A percentile compares a stretch with the other conserved stretches of the same genome.
phyloP scores from a whole-genome alignment of 2,888 invertebrate species.

The Thera britannica region DNA sequence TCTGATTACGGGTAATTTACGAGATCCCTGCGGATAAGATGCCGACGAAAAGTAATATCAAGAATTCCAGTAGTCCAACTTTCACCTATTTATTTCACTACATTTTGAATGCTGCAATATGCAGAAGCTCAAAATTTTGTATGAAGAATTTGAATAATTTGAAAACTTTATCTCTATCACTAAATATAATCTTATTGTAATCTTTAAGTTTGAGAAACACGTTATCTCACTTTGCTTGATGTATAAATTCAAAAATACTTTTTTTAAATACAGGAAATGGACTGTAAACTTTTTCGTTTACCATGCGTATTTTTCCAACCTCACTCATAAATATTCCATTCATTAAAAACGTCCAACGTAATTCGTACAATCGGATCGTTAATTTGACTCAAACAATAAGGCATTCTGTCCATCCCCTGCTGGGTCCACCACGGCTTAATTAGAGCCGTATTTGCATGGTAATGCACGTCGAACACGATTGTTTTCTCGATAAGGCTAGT shows the following conservation, averaged over 20 bases:
- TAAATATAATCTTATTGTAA: too few species aligned
- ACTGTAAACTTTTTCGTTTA: background rate
- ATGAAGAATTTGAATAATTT: too few species aligned
- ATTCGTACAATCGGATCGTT: conserved; percentile 12
- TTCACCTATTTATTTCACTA: conserved; percentile 2
- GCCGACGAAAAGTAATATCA: conserved; percentile 37
- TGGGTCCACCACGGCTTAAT: conserved; percentile 61
- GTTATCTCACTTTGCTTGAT: too few species aligned
- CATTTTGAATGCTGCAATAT: background rate
- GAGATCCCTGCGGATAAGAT: conserved; percentile 48
- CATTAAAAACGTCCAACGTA: conserved; percentile 4
- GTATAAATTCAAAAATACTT: too few species aligned
- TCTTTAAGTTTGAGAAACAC: too few species aligned
- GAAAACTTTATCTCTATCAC: too few species aligned
- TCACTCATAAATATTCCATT: background rate
- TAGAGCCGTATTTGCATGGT: conserved; percentile 64
- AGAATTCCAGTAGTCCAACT: conserved; percentile 20
- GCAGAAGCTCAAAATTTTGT: too few species aligned
- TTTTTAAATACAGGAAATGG: background rate
- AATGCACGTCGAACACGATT: conserved; percentile 59
- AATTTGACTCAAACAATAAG: conserved; percentile 47
- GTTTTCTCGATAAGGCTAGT: conserved; percentile 64
- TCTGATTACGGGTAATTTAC: conserved; percentile 47
- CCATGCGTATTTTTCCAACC: background rate
- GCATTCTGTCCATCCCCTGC: conserved; percentile 48